Evolutionary conservation across 2,113 vertebrate species (phyloP), one percentile per base, ranked within the genome.

Genomic region (Emydocephalus ijimae): DNA sequence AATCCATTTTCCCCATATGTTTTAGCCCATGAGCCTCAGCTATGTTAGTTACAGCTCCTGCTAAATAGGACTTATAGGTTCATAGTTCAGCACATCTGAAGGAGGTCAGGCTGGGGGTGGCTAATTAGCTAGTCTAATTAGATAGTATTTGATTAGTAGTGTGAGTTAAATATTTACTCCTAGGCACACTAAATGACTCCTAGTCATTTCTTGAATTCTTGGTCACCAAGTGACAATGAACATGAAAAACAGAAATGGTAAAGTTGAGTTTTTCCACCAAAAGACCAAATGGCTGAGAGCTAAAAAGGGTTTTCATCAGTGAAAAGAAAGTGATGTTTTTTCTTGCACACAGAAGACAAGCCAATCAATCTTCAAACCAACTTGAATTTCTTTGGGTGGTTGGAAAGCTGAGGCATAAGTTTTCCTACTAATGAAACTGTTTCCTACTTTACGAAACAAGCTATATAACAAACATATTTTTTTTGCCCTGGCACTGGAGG

Each of bases 371-470:
- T 85, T 61, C 55, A 61, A 59, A 48, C 26, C 55, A 48, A 11
- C 24, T 18, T 14, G 26, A n/a, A 55, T 59, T 81, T 29, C 50
- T 43, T 56, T 39, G 29, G 23, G 52, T 39, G 45, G 45, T n/a
- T 39, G 48, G 56, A 52, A 88, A 39, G 85, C 23, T 21, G 43
- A 59, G 34, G 6, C 20, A 34, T 23, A 7, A 1, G 5, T 21
- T 87, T 88, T 54, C n/a, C 18, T 15, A 24, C 18, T 21, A 21
- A 61, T 34, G 39, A 34, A 69, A 64, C 74, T 48, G 26, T 86
- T 4, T 81, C 55, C 85, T 0, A 0, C 0, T 2, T 90, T 24
- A 2, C 0, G 6, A 3, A 87, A 61, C 0, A 1, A 91, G 54
- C 23, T 39, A 9, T 0, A 3, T 29, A 26, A 48, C 56, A 89